These are phyloP conservation scores for Platygyra sinensis DNA, from an alignment of 64 coral and sea anemone genomes.

Conservation along the genomic window DNA sequence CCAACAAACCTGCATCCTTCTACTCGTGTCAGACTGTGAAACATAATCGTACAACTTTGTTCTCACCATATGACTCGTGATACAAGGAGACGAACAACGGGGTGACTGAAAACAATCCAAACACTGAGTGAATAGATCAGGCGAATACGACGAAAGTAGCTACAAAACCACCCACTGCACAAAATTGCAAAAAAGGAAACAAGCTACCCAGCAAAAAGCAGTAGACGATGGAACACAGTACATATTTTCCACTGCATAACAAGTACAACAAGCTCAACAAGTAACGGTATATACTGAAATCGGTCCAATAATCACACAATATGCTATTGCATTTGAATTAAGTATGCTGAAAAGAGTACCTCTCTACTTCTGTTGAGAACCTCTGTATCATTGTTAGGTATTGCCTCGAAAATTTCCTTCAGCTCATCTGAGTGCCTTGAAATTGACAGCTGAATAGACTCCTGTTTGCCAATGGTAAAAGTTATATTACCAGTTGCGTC, in stretches of 20 bases:
- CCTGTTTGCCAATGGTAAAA: slow-evolving; percentile 22
- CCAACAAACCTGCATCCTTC: slow-evolving; percentile 12
- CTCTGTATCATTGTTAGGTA: slow-evolving; percentile 59
- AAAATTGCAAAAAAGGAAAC: too few species aligned
- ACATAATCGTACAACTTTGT: slow-evolving; percentile 73
- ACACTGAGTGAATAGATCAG: background rate
- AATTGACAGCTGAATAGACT: slow-evolving; percentile 84
- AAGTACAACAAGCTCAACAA: too few species aligned
- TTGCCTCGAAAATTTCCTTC: slow-evolving; percentile 79
- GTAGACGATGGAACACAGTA: too few species aligned
- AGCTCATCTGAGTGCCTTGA: slow-evolving; percentile 77
- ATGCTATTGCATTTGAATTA: background rate
- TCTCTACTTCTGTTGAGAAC: slow-evolving; percentile 71
- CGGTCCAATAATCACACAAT: too few species aligned
- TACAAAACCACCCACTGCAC: too few species aligned
- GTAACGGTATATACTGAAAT: too few species aligned
- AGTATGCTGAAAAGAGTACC: slow-evolving; percentile 18
- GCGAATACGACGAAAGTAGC: too few species aligned
- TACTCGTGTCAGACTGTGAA: background rate
- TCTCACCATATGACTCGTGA: slow-evolving; percentile 73
- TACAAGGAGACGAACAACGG: slow-evolving; percentile 74
- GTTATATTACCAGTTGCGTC: too few species aligned
- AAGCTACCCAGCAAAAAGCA: too few species aligned
- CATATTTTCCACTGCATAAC: too few species aligned
- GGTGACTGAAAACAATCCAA: slow-evolving; percentile 55